These are phyloP conservation scores for Setipinna tenuifilis DNA, from an alignment of 2,797 vertebrate species.

Conservation along the genomic window DNA sequence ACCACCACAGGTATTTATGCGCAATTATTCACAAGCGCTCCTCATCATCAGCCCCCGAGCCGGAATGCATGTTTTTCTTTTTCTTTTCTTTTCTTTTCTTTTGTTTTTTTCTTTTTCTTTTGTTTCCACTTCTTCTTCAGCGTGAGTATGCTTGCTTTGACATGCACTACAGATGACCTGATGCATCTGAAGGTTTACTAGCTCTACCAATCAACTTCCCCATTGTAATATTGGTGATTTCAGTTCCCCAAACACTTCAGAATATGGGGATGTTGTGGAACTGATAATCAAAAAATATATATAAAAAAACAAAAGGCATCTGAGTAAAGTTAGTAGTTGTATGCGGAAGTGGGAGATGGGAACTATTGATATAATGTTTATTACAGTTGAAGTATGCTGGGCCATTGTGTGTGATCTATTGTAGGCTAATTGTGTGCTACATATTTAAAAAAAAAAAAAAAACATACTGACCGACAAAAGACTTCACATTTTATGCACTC, in stretches of 20 bases:
- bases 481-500: background rate
- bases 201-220: constrained; percentile 58
- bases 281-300: background rate
- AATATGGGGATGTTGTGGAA: background rate
- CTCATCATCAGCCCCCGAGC: background rate
- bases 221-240: constrained; percentile 61
- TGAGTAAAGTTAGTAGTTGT: background rate
- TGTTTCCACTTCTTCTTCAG: background rate
- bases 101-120: too few relatives aligned
- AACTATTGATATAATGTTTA: background rate
- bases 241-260: constrained; percentile 56
- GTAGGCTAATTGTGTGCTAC: background rate
- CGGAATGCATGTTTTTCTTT: background rate
- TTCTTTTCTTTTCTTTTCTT: too few relatives aligned
- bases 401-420: background rate
- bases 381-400: background rate
- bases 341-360: background rate
- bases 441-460: background rate
- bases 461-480: background rate
- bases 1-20: constrained; percentile 54
- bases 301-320: background rate
- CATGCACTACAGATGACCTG: constrained; percentile 1
- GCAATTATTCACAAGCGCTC: constrained; percentile 13
- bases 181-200: constrained; percentile 42
- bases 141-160: background rate